A percentile compares a stretch with the other conserved stretches of the same genome.
Evolutionary conservation across 2,888 invertebrate genomes (phyloP).

Genomic region (Erpobdella octoculata): DNA sequence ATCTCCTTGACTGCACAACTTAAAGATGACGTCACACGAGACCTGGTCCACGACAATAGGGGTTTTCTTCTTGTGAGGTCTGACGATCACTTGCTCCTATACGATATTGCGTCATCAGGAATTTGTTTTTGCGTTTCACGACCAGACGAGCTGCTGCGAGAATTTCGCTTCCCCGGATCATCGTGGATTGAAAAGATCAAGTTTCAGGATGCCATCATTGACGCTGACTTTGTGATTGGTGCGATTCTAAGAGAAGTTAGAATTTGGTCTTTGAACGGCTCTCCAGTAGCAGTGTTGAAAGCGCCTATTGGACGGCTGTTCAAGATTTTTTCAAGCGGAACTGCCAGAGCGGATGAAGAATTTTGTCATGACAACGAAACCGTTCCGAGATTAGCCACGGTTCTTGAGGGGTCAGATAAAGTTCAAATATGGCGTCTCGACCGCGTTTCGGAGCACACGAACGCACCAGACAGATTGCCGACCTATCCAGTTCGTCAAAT

Average conservation of each 20-base stretch:
- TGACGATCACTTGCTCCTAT: constrained; percentile 41
- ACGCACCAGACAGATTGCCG: constrained; percentile 44
- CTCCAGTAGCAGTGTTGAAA: constrained; percentile 20
- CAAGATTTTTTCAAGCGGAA: background rate
- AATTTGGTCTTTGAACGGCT: constrained; percentile 43
- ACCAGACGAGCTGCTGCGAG: constrained; percentile 44
- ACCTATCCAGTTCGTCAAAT: constrained; percentile 44
- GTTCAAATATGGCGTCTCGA: constrained; percentile 28
- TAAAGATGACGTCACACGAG: constrained; percentile 34
- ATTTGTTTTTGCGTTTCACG: constrained; percentile 42
- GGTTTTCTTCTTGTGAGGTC: constrained; percentile 33
- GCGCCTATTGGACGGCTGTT: constrained; percentile 22
- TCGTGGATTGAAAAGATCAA: constrained; percentile 35
- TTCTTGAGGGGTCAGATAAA: background rate
- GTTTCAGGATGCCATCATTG: constrained; percentile 47
- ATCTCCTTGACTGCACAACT: constrained; percentile 33
- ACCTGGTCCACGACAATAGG: constrained; percentile 34
- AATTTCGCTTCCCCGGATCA: constrained; percentile 48
- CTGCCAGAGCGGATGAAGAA: background rate
- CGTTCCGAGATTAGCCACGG: constrained; percentile 35
- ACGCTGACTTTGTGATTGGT: constrained; percentile 46
- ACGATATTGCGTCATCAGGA: constrained; percentile 42
- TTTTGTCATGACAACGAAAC: background rate
- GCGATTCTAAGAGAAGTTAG: constrained; percentile 49
- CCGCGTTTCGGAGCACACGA: constrained; percentile 40